Conservation (phyloP, 2,113 vertebrate species). For the Microcebus lehilahytsara region DNA sequence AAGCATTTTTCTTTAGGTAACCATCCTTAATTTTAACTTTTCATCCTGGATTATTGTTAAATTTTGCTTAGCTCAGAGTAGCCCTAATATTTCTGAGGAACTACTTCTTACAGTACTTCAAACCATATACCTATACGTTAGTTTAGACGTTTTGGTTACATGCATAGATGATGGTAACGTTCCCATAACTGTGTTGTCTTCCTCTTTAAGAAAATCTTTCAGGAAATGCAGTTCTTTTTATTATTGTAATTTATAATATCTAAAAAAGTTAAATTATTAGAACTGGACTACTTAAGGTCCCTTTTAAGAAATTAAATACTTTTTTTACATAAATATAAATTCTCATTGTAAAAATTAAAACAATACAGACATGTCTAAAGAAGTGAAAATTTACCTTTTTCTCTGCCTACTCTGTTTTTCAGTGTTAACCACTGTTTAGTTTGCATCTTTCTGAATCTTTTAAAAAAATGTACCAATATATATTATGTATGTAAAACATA, state of each 20-base stretch:
- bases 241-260: background rate
- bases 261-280: conserved; percentile 1
- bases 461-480: background rate
- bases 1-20: background rate
- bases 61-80: conserved; percentile 16
- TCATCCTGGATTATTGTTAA: background rate
- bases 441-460: background rate
- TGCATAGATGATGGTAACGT: background rate
- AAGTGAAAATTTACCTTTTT: background rate
- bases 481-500: background rate
- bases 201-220: background rate
- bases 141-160: background rate
- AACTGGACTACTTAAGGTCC: background rate
- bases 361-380: background rate
- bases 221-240: background rate
- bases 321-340: conserved; percentile 3
- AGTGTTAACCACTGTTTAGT: conserved; percentile 14
- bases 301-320: conserved; percentile 27
- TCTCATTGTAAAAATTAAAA: conserved; percentile 7
- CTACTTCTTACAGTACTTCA: background rate
- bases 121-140: background rate
- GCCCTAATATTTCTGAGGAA: background rate
- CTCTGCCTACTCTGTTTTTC: background rate
- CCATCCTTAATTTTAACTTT: background rate
- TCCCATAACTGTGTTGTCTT: background rate